phyloP scores from a whole-genome alignment of 2,888 invertebrate genomes.

The Torymus tubicola region DNA sequence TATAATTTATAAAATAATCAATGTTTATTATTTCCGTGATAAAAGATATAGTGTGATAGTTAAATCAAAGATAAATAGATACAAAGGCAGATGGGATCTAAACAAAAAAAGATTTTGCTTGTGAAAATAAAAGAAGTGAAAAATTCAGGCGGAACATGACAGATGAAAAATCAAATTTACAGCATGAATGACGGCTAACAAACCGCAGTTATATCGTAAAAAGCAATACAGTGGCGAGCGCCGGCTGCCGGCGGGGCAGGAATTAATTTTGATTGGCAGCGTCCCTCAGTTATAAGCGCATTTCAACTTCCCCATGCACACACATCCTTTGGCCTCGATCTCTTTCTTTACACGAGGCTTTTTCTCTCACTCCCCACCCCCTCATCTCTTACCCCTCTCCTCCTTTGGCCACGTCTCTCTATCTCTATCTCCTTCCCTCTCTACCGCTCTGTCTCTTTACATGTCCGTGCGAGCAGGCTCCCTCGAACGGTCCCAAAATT shows the following conservation, averaged over 20 bases:
- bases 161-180: constrained; percentile 71
- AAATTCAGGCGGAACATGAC: constrained; percentile 55
- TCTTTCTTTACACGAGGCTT: no score
- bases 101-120: constrained; percentile 19
- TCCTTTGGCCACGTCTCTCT: constrained; percentile 1
- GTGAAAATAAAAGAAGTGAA: constrained; percentile 52
- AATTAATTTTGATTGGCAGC: constrained; percentile 73
- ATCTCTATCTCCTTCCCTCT: constrained; percentile 37
- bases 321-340: constrained; percentile 38
- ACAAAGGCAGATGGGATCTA: not conserved
- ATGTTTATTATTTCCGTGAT: no score
- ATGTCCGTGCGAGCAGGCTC: constrained; percentile 37
- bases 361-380: no score
- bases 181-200: constrained; percentile 75
- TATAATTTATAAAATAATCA: no score
- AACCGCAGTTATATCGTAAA: constrained; percentile 76
- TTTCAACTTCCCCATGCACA: constrained; percentile 22
- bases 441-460: constrained; percentile 56
- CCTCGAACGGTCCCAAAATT: constrained; percentile 74
- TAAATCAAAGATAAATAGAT: not conserved
- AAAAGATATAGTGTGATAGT: no score
- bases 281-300: constrained; percentile 60
- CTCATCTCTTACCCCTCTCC: constrained; percentile 34
- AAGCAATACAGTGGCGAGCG: constrained; percentile 70
- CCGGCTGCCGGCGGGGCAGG: constrained; percentile 64